Evolutionary conservation across 2,113 vertebrate species (phyloP), one percentile per base, ranked within the genome.

Genomic region (Manacus vitellinus): DNA sequence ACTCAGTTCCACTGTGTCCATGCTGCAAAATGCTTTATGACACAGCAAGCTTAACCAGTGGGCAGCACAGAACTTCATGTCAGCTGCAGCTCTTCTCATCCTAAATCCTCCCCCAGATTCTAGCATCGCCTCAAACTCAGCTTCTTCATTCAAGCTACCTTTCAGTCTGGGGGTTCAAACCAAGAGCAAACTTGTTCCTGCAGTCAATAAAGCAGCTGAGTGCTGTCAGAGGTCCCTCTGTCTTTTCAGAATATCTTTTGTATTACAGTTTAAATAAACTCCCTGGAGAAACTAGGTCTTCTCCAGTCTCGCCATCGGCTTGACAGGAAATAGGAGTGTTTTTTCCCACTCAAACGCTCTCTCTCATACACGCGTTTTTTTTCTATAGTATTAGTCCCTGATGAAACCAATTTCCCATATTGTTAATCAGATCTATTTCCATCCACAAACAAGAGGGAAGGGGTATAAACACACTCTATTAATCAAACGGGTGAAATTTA

Each of bases 171-270:
- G 27, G 16, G 6, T 67, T 80, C 72, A 91, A 91, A 77, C 37
- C 46, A 61, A 17, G 24, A 93, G 28, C 12, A 73, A 82, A 85
- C 72, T 80, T 14, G 9, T 55, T 83, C 73, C 83, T 39, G 46
- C 76, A 94, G 83, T 86, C 83, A 83, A 74, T 84, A 96, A 94
- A 92, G 67, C 39, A 96, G 59, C 51, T 77, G 83, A 86, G 3
- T 70, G 39, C 67, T 85, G 55, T 78, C 71, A 87, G 78, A 67
- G 31, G 28, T 75, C 30, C 35, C 68, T 75, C 35, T 3, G 12
- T 78, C 86, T 90, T 80, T 92, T 39, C 51, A 77, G 37, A 94
- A 27, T 56, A 86, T 74, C 43, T 84, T 92, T 79, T 79, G 67
- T 56, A 76, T 76, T 63, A 63, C 89, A 54, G 52, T 82, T 78